Evolutionary conservation across 2,888 invertebrate genomes (phyloP).

Genomic region (Hyalella azteca): DNA sequence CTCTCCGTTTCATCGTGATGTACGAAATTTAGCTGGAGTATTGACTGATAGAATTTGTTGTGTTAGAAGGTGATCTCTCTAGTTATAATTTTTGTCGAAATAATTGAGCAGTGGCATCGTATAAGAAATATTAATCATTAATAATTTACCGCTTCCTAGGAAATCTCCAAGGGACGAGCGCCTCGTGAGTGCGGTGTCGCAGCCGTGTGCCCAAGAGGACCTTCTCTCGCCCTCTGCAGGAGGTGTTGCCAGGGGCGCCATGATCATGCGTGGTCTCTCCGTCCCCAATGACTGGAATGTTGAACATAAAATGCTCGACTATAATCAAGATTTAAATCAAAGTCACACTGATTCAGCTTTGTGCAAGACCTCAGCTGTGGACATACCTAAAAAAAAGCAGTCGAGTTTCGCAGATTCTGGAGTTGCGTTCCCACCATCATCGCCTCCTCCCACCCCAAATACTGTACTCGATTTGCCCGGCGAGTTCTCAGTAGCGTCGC

Average conservation of each 20-base stretch:
- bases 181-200: background rate
- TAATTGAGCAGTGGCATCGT: no score
- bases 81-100: no score
- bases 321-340: background rate
- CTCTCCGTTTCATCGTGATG: no score
- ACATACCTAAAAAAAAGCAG: background rate
- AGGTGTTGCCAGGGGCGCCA: background rate
- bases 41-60: no score
- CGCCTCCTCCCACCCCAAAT: background rate
- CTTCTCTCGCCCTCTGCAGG: no score
- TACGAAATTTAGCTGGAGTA: no score
- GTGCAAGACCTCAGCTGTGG: background rate
- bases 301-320: background rate
- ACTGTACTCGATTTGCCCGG: background rate
- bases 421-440: background rate
- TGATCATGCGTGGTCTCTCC: background rate
- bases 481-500: no score
- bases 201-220: background rate
- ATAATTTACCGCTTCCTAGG: no score
- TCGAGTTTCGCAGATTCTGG: background rate
- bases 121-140: no score
- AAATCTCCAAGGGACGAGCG: background rate
- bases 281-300: background rate
- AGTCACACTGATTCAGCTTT: background rate
- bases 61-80: no score